A percentile compares a stretch with the other conserved stretches of the same genome.
Evolutionary conservation across 2,797 vertebrate species (phyloP).

Genomic region (Sebastes dallii): DNA sequence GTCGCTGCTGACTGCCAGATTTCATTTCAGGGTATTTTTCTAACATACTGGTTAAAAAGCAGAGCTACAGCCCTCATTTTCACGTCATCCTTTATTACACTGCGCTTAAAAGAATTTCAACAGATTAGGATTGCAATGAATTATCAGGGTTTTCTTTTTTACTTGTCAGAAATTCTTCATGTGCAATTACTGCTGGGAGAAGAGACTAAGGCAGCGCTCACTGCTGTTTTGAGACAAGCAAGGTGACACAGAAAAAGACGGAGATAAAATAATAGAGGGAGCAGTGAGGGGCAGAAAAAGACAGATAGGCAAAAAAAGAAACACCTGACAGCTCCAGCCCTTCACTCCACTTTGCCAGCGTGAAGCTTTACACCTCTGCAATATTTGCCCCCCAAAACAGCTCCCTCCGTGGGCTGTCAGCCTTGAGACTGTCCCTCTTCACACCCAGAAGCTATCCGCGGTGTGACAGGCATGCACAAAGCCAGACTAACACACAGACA

Average conservation of each 20-base stretch:
- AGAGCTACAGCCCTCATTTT: conserved; percentile 14
- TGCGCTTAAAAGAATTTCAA: conserved; percentile 10
- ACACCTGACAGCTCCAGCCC: conserved; percentile 50
- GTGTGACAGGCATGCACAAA: conserved; percentile 52
- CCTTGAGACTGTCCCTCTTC: conserved; percentile 55
- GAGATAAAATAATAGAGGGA: conserved; percentile 35
- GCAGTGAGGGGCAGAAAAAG: conserved; percentile 36
- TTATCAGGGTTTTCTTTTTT: conserved; percentile 7
- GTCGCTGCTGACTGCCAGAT: conserved; percentile 24
- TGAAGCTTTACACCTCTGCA: conserved; percentile 53
- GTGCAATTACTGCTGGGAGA: conserved; percentile 24
- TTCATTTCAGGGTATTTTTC: conserved; percentile 45
- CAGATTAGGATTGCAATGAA: conserved; percentile 15
- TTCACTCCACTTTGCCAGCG: conserved; percentile 44
- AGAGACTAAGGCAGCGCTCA: conserved; percentile 5
- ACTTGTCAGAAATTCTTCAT: conserved; percentile 27
- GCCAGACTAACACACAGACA: conserved; percentile 35
- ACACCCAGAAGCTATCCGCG: conserved; percentile 36
- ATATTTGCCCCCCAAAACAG: conserved; percentile 46
- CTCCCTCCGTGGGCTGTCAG: conserved; percentile 54
- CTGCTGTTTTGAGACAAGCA: conserved; percentile 19
- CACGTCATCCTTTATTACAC: conserved; percentile 9
- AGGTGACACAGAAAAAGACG: conserved; percentile 23
- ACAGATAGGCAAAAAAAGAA: conserved; percentile 32
- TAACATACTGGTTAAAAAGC: conserved; percentile 24